A percentile compares a stretch with the other conserved stretches of the same genome.
Conservation (phyloP, 2,888 invertebrate species). For the Drosophila stalkeri region DNA sequence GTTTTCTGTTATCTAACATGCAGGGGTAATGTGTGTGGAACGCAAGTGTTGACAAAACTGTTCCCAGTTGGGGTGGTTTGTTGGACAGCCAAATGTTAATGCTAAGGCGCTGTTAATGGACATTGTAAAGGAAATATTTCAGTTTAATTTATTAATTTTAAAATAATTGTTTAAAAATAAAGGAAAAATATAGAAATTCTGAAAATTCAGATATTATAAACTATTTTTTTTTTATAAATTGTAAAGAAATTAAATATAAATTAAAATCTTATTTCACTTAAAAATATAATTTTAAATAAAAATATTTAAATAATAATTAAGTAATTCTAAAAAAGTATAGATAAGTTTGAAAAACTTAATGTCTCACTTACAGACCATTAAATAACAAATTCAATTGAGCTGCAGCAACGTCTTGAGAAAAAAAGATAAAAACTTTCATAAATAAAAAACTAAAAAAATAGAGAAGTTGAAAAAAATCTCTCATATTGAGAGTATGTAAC, state of each 20-base stretch:
- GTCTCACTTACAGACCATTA: no score
- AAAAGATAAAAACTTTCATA: neutral
- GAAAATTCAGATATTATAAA: no score
- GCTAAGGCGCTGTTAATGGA: neutral
- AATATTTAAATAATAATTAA: no score
- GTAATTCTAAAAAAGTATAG: no score
- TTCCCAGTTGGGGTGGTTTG: constrained; percentile 34
- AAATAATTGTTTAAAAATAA: no score
- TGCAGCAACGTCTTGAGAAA: neutral
- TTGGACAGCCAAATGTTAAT: constrained; percentile 3
- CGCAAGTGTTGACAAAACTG: constrained; percentile 19
- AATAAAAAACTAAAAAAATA: neutral
- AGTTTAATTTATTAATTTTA: neutral
- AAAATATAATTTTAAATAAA: no score
- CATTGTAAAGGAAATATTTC: neutral
- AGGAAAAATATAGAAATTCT: no score
- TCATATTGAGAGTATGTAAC: constrained; percentile 1
- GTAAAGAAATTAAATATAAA: no score
- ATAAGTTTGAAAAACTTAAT: no score
- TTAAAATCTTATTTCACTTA: no score
- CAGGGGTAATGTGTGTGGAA: constrained; percentile 4
- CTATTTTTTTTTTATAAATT: no score
- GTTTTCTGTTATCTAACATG: constrained; percentile 12
- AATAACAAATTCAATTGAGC: neutral
- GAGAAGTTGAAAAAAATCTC: neutral